Evolutionary conservation across 2,888 invertebrate species (phyloP).

Genomic region (Oligia fasciuncula): DNA sequence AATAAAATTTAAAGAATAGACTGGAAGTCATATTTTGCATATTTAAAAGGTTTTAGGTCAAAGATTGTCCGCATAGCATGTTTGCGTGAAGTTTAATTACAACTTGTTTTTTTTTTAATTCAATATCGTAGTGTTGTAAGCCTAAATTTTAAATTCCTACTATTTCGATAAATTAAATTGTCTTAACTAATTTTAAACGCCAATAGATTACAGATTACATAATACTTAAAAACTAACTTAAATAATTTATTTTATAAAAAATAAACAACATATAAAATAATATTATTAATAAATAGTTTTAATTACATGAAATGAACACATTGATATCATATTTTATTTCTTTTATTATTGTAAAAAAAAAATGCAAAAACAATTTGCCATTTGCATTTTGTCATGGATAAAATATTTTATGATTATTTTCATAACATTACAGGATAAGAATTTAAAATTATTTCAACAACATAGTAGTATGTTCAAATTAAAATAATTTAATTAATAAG

Average conservation of each 20-base stretch:
- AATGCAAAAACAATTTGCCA: constrained; percentile 2
- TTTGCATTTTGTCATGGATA: constrained; percentile 52
- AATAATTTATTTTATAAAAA: constrained; percentile 54
- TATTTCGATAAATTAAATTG: constrained; percentile 53
- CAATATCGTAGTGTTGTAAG: constrained; percentile 15
- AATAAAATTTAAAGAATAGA: not conserved
- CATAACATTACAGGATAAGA: not conserved
- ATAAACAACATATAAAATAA: constrained; percentile 67
- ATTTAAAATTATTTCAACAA: constrained; percentile 24
- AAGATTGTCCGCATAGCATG: not conserved
- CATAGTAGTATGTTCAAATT: constrained; percentile 2
- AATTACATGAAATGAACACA: constrained; percentile 69
- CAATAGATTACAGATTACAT: constrained; percentile 61
- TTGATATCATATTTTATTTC: constrained; percentile 49
- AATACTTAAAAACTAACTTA: constrained; percentile 63
- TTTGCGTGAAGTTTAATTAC: not conserved
- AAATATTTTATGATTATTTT: constrained; percentile 27
- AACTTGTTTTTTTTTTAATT: not conserved
- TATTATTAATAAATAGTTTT: constrained; percentile 64
- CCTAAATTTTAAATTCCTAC: constrained; percentile 48
- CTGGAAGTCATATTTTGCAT: not conserved
- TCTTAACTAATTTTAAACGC: constrained; percentile 48
- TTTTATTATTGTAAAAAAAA: constrained; percentile 26
- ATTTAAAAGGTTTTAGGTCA: too few relatives aligned
- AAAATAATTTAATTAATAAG: constrained; percentile 25